phyloP scores from a whole-genome alignment of 2,888 invertebrate genomes.

The Antheraea assamensis region DNA sequence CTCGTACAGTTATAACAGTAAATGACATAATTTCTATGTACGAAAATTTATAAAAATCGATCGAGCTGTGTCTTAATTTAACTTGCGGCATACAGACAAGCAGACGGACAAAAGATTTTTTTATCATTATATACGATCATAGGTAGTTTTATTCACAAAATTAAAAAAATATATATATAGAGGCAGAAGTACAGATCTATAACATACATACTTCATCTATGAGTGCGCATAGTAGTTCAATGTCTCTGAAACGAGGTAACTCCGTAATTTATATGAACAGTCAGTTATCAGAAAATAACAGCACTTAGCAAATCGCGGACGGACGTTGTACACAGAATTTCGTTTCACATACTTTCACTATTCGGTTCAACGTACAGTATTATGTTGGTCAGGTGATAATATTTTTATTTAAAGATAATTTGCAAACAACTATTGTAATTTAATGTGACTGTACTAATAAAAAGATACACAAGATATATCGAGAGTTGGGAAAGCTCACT shows the following conservation, averaged over 20 bases:
- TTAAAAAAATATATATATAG: not conserved
- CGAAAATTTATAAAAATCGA: no score
- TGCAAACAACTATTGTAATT: no score
- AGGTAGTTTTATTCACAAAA: not conserved
- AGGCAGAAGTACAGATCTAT: not conserved
- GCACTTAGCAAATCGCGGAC: not conserved
- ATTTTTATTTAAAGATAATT: not conserved
- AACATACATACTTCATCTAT: not conserved
- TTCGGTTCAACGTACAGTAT: not conserved
- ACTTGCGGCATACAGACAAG: no score
- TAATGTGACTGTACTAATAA: no score
- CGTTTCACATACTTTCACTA: not conserved
- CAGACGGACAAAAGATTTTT: no score
- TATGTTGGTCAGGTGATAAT: not conserved
- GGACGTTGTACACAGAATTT: not conserved
- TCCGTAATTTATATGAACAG: not conserved
- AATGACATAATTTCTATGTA: no score
- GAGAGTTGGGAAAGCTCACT: no score
- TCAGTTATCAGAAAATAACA: not conserved
- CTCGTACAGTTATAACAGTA: no score
- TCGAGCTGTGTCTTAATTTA: no score
- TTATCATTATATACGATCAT: no score
- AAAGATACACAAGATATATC: no score
- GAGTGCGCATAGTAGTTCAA: not conserved
- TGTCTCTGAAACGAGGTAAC: not conserved